Percentiles rank a stretch among this genome's conserved stretches.
Conservation (phyloP, 1,140 invertebrate genomes). For the Elymnias hypermnestra region DNA sequence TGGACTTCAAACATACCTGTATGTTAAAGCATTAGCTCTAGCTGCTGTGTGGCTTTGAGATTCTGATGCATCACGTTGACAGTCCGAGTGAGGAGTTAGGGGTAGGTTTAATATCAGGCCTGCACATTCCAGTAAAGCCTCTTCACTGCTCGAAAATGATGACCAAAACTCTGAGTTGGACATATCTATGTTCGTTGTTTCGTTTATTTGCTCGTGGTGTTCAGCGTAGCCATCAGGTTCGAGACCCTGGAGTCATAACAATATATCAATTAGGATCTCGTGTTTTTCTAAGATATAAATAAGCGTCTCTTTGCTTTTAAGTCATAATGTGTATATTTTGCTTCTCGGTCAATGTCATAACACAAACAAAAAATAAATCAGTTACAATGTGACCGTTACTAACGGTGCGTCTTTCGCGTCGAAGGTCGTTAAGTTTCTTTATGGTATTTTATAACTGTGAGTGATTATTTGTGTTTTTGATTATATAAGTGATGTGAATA, state of each 20-base stretch:
- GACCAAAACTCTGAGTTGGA: slow-evolving; percentile 88
- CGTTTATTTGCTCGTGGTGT: slow-evolving; percentile 77
- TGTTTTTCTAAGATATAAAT: no score
- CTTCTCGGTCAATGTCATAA: no score
- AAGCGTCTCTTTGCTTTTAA: no score
- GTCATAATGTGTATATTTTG: no score
- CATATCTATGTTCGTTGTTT: slow-evolving; percentile 80
- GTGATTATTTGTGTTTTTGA: no score
- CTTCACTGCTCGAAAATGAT: slow-evolving; percentile 85
- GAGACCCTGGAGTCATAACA: slow-evolving; percentile 75
- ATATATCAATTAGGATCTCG: no score
- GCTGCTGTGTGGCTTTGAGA: slow-evolving; percentile 69
- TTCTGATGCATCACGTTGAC: slow-evolving; percentile 56
- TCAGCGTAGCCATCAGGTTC: slow-evolving; percentile 80
- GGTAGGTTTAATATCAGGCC: slow-evolving; percentile 85
- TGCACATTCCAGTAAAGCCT: slow-evolving; percentile 83
- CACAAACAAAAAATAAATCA: no score
- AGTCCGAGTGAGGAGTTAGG: slow-evolving; percentile 79
- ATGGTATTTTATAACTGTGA: no score
- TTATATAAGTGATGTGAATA: no score
- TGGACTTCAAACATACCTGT: slow-evolving; percentile 74
- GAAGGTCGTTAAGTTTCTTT: no score
- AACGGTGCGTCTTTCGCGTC: no score
- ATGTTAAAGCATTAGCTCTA: slow-evolving; percentile 79
- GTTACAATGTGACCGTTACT: no score